Conservation (phyloP, 1,140 invertebrate genomes). For the Magallana angulata region DNA sequence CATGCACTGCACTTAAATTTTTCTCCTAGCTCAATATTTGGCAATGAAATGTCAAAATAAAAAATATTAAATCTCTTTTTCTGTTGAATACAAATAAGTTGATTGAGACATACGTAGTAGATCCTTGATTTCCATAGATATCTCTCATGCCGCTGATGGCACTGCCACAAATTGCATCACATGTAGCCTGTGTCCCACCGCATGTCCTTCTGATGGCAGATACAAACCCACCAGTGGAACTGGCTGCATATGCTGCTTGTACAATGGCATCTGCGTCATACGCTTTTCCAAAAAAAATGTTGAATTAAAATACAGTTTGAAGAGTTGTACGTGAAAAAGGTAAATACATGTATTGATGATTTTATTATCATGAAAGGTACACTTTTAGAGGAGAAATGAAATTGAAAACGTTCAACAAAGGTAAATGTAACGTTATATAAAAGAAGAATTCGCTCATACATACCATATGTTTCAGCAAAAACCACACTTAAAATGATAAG, state of each 20-base stretch:
- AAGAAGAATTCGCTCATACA: too few species aligned
- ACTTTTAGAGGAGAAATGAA: too few species aligned
- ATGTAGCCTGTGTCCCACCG: neutral
- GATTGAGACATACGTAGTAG: neutral
- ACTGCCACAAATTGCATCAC: neutral
- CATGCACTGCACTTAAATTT: too few species aligned
- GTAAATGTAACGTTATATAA: too few species aligned
- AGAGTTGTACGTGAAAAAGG: too few species aligned
- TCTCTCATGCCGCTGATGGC: neutral
- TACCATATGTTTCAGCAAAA: too few species aligned
- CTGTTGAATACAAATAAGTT: neutral
- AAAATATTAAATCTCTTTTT: neutral
- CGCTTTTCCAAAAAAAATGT: neutral
- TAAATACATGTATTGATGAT: too few species aligned
- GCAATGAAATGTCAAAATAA: neutral
- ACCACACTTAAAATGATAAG: too few species aligned
- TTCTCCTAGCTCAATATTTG: neutral
- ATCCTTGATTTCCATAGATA: slow-evolving; percentile 17
- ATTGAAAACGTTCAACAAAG: too few species aligned
- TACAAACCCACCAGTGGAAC: neutral
- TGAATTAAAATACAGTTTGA: too few species aligned
- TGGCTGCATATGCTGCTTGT: neutral
- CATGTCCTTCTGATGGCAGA: neutral
- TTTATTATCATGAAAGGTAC: too few species aligned
- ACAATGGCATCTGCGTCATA: neutral